Evolutionary conservation across 2,113 vertebrate genomes (phyloP).

Genomic region (Phylloscopus whistleri): DNA sequence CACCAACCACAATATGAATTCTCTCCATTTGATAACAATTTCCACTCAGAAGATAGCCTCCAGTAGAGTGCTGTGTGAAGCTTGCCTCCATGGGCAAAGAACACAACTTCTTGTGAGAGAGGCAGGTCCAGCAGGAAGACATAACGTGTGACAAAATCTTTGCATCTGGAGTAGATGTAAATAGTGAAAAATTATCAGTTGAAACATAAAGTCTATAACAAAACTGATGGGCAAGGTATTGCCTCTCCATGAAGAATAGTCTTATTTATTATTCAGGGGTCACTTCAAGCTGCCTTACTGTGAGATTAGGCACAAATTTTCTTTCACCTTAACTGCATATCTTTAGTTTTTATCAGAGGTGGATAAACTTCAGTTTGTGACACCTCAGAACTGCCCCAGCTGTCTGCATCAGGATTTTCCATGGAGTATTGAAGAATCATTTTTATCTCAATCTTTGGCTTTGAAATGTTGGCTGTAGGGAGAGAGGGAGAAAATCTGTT

Average conservation of each 20-base stretch:
- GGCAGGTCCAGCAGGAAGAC: not conserved
- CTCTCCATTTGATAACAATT: not conserved
- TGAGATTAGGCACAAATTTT: not conserved
- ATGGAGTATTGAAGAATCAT: not conserved
- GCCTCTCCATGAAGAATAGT: not conserved
- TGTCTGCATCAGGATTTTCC: not conserved
- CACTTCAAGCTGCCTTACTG: not conserved
- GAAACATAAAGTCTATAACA: not conserved
- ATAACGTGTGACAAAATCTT: not conserved
- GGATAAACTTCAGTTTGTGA: not conserved
- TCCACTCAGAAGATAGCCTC: not conserved
- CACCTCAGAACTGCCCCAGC: not conserved
- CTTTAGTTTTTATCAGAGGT: not conserved
- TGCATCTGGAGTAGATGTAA: not conserved
- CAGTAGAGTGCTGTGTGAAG: not conserved
- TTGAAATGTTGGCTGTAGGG: not conserved
- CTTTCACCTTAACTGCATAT: not conserved
- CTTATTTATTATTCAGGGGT: not conserved
- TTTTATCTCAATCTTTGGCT: accelerated
- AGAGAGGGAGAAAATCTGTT: not conserved
- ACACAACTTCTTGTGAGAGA: not conserved
- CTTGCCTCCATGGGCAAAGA: accelerated
- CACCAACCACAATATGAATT: not conserved
- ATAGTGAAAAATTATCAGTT: not conserved
- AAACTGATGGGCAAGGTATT: not conserved